These are phyloP conservation scores for Lepidonotus clava DNA, from an alignment of 2,888 invertebrate genomes.

Conservation along the genomic window DNA sequence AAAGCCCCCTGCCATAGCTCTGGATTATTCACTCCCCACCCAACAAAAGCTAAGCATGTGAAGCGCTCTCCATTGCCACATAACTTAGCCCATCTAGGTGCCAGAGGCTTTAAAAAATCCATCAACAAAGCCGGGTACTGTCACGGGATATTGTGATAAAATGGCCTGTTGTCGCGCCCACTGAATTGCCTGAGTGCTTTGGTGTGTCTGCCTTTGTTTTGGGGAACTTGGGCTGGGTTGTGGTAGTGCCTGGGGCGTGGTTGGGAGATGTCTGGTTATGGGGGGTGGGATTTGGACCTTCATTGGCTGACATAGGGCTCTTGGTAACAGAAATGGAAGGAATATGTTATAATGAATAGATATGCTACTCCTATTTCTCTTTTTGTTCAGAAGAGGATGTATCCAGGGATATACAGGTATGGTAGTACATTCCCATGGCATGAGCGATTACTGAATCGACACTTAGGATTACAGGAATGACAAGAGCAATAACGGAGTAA, in stretches of 20 bases:
- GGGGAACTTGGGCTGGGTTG: not conserved
- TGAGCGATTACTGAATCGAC: too few relatives aligned
- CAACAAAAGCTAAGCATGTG: not conserved
- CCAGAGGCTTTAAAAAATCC: not conserved
- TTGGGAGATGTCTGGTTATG: too few relatives aligned
- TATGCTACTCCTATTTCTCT: too few relatives aligned
- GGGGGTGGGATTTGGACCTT: too few relatives aligned
- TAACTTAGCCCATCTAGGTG: not conserved
- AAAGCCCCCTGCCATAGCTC: not conserved
- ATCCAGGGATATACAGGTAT: too few relatives aligned
- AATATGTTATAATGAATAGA: too few relatives aligned
- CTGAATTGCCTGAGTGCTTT: conserved; percentile 17
- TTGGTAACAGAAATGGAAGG: too few relatives aligned
- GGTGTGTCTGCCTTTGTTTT: conserved; percentile 28
- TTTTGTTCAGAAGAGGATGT: too few relatives aligned
- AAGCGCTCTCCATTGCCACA: not conserved
- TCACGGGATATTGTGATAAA: conserved; percentile 12
- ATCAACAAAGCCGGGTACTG: not conserved
- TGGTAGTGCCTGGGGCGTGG: not conserved
- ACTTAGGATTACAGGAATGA: too few relatives aligned
- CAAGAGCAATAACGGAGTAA: too few relatives aligned
- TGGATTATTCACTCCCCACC: not conserved
- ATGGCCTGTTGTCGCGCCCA: not conserved
- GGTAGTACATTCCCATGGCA: too few relatives aligned
- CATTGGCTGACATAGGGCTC: too few relatives aligned